phyloP scores from a whole-genome alignment of 2,888 invertebrate genomes.

The Pardosa pseudoannulata region DNA sequence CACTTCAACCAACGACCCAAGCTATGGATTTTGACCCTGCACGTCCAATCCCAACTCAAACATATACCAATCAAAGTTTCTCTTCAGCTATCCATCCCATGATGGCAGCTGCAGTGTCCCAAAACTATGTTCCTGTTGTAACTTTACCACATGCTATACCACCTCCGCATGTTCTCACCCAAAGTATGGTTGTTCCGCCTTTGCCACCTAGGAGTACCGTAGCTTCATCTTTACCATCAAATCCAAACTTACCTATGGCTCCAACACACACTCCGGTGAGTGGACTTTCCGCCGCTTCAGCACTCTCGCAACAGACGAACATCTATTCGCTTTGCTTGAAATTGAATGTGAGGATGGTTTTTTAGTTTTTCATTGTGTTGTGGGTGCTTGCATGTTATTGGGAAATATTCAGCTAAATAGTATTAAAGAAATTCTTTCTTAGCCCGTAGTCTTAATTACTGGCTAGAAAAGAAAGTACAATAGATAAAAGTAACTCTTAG shows the following conservation, averaged over 20 bases:
- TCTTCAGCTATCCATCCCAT: conserved; percentile 76
- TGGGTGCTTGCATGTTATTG: conserved; percentile 1
- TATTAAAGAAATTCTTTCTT: too few species aligned
- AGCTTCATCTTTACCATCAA: conserved; percentile 9
- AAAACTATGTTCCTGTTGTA: conserved; percentile 52
- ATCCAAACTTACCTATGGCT: conserved; percentile 25
- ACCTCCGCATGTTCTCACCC: conserved; percentile 51
- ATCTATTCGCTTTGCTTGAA: conserved; percentile 69
- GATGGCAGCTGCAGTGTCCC: conserved; percentile 57
- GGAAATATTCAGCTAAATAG: not conserved
- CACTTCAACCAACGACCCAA: conserved; percentile 39
- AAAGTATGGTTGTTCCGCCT: conserved; percentile 47
- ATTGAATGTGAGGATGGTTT: conserved; percentile 69
- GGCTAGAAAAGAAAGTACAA: too few species aligned
- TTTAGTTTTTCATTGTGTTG: conserved; percentile 26
- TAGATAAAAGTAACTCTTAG: too few species aligned
- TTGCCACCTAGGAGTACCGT: conserved; percentile 47
- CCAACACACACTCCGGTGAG: conserved; percentile 48
- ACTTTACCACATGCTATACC: conserved; percentile 44
- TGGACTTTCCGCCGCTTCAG: conserved; percentile 61
- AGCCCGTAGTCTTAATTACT: too few species aligned
- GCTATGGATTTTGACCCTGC: conserved; percentile 65
- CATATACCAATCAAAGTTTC: conserved; percentile 90
- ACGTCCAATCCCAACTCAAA: conserved; percentile 85
- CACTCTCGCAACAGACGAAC: conserved; percentile 62